Base-by-base conservation (phyloP, 2,797 vertebrate genomes). In the Rhinichthys osculus region DNA sequence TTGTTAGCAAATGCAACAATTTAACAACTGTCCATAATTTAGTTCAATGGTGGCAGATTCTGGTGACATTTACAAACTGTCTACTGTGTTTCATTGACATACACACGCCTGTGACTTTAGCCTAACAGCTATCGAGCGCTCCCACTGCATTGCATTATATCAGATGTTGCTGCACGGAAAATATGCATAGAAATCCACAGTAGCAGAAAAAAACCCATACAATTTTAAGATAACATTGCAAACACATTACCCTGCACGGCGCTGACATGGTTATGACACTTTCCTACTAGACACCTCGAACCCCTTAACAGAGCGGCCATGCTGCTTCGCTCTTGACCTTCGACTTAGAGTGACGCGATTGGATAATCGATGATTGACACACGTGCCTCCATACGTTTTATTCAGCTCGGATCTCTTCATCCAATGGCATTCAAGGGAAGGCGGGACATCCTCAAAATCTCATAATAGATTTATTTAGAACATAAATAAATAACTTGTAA, bases 261-360 rank as follows among this genome's bases (percentile, higher is more conserved):
- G 87, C 87, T 90, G 91, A 92, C 95, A 96, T 95, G 91, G 74
- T 90, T 93, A 83, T 83, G 73, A 85, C 91, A 93, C 88, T 93
- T 92, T 91, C 93, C 92, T 62, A 92, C 85, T 38, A 95, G 83
- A 88, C 81, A 94, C 81, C 93, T 93, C 87, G 93, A 93, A 42
- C 93, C 91, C 92, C 94, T 93, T 47, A 96, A 82, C 85, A 95
- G 90, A 82, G 94, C 95, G 78, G 96, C 96, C 96, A 96, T 96
- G 90, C 93, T 96, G 95, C 91, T 93, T 93, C 92, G 85, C 91
- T 92, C 89, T 89, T 93, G 92, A 94, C 92, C 93, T 92, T 90
- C 87, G 88, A 82, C 47, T 38, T 89, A 90, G 89, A 90, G 91
- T 81, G 23, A 27, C 1, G 19, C 19, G 3, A 89, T 85, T 81